Evolutionary conservation across 2,888 invertebrate species (phyloP).

Genomic region (Anoplius nigerrimus): DNA sequence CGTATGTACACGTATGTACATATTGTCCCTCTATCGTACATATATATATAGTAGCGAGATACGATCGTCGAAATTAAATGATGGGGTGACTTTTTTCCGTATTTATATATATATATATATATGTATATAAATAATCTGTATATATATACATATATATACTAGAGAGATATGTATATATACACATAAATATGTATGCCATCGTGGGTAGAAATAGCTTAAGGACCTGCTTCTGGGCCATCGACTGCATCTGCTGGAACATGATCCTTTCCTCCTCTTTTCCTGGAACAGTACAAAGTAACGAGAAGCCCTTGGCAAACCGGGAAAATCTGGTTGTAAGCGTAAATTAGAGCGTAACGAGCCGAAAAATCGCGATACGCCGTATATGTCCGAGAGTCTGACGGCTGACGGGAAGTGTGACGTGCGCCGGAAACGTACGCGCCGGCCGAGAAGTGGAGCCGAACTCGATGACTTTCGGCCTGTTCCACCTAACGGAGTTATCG

Average conservation of each 20-base stretch:
- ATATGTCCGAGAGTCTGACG: not conserved
- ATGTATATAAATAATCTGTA: constrained; percentile 2
- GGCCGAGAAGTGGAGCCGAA: too few species aligned
- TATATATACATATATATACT: constrained; percentile 10
- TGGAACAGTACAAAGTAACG: constrained; percentile 78
- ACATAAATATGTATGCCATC: constrained; percentile 53
- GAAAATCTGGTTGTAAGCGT: constrained; percentile 32
- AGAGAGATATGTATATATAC: constrained; percentile 25
- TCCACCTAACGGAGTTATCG: too few species aligned
- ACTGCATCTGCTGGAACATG: constrained; percentile 98
- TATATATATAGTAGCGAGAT: constrained; percentile 40
- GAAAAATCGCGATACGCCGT: not conserved
- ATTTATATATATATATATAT: not conserved
- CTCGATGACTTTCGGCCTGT: too few species aligned
- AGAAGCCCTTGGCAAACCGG: constrained; percentile 55
- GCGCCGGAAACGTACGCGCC: too few species aligned
- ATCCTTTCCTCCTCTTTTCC: constrained; percentile 97
- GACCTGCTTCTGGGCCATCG: constrained; percentile 98
- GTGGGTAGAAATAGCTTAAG: constrained; percentile 73
- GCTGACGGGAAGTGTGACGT: too few species aligned
- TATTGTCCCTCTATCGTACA: constrained; percentile 13
- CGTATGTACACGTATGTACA: constrained; percentile 35
- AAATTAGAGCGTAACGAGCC: too few species aligned
- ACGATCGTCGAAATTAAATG: constrained; percentile 38
- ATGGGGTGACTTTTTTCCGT: constrained; percentile 4